Conservation (phyloP, 2,888 invertebrate genomes). For the Brachyopa scutellaris region DNA sequence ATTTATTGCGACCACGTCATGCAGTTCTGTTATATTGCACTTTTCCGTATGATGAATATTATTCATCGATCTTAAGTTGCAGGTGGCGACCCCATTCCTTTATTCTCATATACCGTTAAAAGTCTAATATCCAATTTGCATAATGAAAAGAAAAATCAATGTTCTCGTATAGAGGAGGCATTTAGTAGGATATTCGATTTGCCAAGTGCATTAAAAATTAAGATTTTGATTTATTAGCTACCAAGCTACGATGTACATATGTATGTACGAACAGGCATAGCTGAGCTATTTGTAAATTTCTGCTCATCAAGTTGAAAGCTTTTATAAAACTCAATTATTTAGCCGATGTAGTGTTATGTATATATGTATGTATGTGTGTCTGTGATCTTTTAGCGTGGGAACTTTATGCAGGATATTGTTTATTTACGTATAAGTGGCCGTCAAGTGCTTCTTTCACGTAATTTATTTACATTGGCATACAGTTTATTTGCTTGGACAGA, state of each 20-base stretch:
- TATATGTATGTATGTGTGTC: no score
- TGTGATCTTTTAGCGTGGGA: neutral
- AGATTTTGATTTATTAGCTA: constrained; percentile 50
- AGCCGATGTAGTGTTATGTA: constrained; percentile 17
- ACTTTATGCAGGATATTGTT: neutral
- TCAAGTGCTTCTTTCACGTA: constrained; percentile 1
- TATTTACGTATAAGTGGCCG: constrained; percentile 13
- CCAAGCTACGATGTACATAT: no score
- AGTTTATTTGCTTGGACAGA: no score
- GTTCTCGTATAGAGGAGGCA: no score
- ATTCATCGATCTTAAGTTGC: no score
- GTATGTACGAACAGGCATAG: neutral
- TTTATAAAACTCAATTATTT: constrained; percentile 42
- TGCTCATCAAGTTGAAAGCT: constrained; percentile 37
- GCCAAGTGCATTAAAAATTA: constrained; percentile 31
- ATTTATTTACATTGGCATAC: neutral
- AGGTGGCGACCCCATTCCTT: no score
- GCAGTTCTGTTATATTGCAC: no score
- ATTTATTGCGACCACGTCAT: no score
- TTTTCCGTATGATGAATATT: no score
- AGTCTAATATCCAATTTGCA: no score
- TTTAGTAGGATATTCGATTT: constrained; percentile 19
- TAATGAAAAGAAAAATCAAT: no score
- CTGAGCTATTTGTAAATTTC: neutral
- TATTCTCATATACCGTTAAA: no score